Evolutionary conservation across 2,888 invertebrate species (phyloP), one percentile per base, ranked within the genome.

Genomic region (Phragmatobia fuliginosa): DNA sequence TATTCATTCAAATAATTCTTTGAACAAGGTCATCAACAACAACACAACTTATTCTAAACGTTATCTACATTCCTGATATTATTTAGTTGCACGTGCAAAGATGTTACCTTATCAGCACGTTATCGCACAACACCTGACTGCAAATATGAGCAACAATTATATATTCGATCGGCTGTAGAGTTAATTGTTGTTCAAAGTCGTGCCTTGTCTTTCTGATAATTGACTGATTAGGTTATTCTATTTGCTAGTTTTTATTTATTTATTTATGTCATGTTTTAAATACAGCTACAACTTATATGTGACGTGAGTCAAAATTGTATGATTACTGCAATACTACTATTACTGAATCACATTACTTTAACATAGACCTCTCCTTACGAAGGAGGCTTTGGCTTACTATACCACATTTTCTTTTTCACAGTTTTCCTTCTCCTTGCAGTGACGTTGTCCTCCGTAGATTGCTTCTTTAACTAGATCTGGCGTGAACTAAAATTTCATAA

Each of bases 21-120:
- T 41, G 41, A 11, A 28, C 41, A 56, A 56, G 56, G 18, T 11
- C 16, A 56, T 16, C 14, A 56, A 11, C 21, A 62, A 41, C 62
- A 41, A 11, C 18, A 18, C 38, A 38, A 33, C 5, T 33, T 49
- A 63, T 49, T 25, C 25, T 33, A 8, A 64, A 52, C 25, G 49
- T 33, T 64, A 64, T 64, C 63, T 49, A 33, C 56, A 25, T 56
- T 16, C 16, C 4, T 64, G 63, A 64, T 49, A 64, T 8, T 33
- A 25, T 63, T 21, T 49, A 41, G n/a, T 49, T 21, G 31, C 63
- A 49, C 63, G 63, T 64, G 45, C 63, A 52, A 49, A 33, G 45
- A 64, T 64, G 52, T 64, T 18, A 7, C 16, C 28, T 62, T 64
- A 63, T 63, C 63, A 6, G n/a, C 45, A 21, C 14, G 5, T 56